A percentile compares a stretch with the other conserved stretches of the same genome.
phyloP scores from a whole-genome alignment of 2,888 invertebrate species.

The Nephrotoma guestfalica region DNA sequence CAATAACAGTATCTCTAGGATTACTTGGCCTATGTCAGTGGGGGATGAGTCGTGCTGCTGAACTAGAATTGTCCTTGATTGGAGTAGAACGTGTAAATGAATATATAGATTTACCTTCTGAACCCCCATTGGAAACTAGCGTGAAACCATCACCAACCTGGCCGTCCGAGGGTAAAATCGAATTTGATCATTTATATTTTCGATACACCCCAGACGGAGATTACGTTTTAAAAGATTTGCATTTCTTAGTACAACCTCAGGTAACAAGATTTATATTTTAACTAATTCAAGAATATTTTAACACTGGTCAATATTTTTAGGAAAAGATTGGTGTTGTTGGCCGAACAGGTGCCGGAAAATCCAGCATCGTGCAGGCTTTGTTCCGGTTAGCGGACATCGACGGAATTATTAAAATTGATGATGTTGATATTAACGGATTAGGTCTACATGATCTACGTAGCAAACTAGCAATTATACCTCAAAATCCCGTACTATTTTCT shows the following conservation, averaged over 20 bases:
- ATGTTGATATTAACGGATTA: slow-evolving; percentile 44
- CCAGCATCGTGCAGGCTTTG: slow-evolving; percentile 52
- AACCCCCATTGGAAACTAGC: slow-evolving; percentile 20
- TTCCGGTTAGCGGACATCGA: slow-evolving; percentile 60
- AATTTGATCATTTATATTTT: slow-evolving; percentile 45
- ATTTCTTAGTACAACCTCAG: slow-evolving; percentile 33
- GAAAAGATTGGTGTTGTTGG: slow-evolving; percentile 60
- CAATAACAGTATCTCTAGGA: slow-evolving; percentile 55
- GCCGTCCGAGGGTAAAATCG: slow-evolving; percentile 45
- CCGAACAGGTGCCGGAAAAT: slow-evolving; percentile 68
- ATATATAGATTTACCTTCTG: slow-evolving; percentile 47
- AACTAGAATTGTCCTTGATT: slow-evolving; percentile 67
- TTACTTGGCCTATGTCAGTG: slow-evolving; percentile 63
- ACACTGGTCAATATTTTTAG: neutral
- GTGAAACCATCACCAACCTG: slow-evolving; percentile 27
- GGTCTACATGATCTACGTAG: slow-evolving; percentile 55
- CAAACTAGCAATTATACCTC: slow-evolving; percentile 73
- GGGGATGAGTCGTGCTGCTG: slow-evolving; percentile 76
- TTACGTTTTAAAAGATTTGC: slow-evolving; percentile 52
- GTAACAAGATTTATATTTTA: neutral
- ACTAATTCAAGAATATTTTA: neutral
- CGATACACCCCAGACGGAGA: slow-evolving; percentile 48
- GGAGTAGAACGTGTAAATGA: slow-evolving; percentile 74
- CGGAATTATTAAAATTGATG: slow-evolving; percentile 57
- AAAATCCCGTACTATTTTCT: slow-evolving; percentile 67